Conservation (phyloP, 2,797 vertebrate genomes). For the Hoplostethus atlanticus region DNA sequence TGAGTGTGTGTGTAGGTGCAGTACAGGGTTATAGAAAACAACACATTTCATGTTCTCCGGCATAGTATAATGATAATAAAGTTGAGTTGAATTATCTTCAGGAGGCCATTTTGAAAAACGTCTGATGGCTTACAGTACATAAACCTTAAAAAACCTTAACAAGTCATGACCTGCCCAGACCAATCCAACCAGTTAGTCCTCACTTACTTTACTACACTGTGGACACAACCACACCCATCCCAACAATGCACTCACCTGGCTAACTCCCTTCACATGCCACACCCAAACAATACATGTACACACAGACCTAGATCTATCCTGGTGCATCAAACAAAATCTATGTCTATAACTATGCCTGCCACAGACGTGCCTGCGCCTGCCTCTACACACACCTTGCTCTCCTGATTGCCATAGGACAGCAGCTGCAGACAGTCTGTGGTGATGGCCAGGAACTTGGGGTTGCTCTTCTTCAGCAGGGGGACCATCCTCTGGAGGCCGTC, state of each 20-base stretch:
- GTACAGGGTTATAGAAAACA: no score
- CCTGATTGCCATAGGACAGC: slow-evolving; percentile 97
- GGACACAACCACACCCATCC: slow-evolving; percentile 42
- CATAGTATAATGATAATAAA: no score
- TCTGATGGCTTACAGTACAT: not conserved
- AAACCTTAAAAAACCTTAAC: not conserved
- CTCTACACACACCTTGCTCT: slow-evolving; percentile 90
- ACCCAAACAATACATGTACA: slow-evolving; percentile 56
- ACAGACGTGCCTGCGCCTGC: not conserved
- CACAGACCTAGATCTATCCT: slow-evolving; percentile 9
- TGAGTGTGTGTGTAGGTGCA: not conserved
- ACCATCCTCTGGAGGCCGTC: slow-evolving; percentile 98
- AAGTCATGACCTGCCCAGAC: not conserved
- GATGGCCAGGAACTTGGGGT: slow-evolving; percentile 98
- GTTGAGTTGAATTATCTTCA: no score
- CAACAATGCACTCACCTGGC: slow-evolving; percentile 25
- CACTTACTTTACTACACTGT: slow-evolving; percentile 13
- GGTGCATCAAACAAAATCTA: no score
- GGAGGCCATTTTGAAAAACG: not conserved
- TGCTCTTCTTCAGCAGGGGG: slow-evolving; percentile 97
- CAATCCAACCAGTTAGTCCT: slow-evolving; percentile 11
- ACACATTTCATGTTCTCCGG: not conserved
- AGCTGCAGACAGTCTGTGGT: slow-evolving; percentile 99
- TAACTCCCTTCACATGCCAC: slow-evolving; percentile 62
- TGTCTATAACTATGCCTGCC: no score